Conservation (phyloP, 2,888 invertebrate genomes). For the Dione juno region DNA sequence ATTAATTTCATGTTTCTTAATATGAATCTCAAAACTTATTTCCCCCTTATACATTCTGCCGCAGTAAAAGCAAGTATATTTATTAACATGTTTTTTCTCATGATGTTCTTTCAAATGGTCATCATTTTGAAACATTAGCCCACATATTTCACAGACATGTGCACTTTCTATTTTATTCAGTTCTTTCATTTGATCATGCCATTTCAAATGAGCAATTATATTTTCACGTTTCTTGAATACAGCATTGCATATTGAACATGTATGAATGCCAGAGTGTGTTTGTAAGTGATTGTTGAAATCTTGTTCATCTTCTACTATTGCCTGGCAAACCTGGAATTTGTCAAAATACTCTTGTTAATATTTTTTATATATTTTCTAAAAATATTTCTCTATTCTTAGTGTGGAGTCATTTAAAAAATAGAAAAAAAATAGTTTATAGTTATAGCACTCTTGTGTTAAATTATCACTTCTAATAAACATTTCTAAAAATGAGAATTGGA, state of each 20-base stretch:
- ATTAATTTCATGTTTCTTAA: constrained; percentile 68
- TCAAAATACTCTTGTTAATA: too few relatives aligned
- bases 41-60: constrained; percentile 69
- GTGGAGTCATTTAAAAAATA: too few relatives aligned
- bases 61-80: constrained; percentile 72
- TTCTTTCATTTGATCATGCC: constrained; percentile 57
- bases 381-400: too few relatives aligned
- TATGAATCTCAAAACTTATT: constrained; percentile 65
- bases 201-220: constrained; percentile 64
- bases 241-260: constrained; percentile 63
- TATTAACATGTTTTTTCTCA: constrained; percentile 62
- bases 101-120: constrained; percentile 58
- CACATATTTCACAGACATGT: constrained; percentile 70
- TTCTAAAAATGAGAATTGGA: too few relatives aligned
- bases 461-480: too few relatives aligned
- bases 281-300: constrained; percentile 64
- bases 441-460: too few relatives aligned
- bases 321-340: constrained; percentile 66
- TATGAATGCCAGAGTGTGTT: constrained; percentile 63
- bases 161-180: constrained; percentile 48
- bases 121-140: constrained; percentile 57
- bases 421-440: too few relatives aligned
- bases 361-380: too few relatives aligned
- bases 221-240: constrained; percentile 65
- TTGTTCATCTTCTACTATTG: constrained; percentile 60